These are phyloP conservation scores for Neocrepidodera transversa DNA, from an alignment of 2,888 invertebrate genomes.

Conservation along the genomic window DNA sequence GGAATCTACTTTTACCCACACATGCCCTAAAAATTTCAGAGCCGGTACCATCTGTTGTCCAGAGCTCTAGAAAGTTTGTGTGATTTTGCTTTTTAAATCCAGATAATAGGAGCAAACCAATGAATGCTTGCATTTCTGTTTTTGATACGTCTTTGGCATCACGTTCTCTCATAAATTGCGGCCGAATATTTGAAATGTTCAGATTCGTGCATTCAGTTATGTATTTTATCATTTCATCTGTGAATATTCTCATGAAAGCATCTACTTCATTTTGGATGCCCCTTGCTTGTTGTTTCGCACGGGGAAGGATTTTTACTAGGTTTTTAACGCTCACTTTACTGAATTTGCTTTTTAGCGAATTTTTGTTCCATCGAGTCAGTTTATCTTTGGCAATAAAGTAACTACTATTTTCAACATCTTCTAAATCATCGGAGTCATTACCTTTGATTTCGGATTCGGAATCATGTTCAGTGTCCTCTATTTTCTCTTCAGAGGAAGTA, in stretches of 20 bases:
- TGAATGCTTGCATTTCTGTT: conserved; percentile 39
- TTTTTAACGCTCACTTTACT: conserved; percentile 37
- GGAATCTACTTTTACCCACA: conserved; percentile 35
- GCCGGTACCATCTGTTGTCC: conserved; percentile 40
- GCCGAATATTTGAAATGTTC: conserved; percentile 33
- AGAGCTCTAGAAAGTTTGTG: conserved; percentile 41
- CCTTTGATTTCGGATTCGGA: conserved; percentile 15
- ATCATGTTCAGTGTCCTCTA: conserved; percentile 34
- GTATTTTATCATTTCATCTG: conserved; percentile 34
- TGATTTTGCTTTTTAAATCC: conserved; percentile 41
- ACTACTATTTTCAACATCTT: conserved; percentile 15
- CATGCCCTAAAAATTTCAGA: conserved; percentile 41
- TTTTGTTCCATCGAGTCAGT: conserved; percentile 33
- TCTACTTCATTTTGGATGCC: conserved; percentile 15
- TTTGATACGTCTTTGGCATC: conserved; percentile 37
- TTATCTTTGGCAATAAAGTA: conserved; percentile 25
- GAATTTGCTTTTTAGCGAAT: conserved; percentile 32
- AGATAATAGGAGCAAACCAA: conserved; percentile 36
- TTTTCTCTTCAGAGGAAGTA: conserved; percentile 34
- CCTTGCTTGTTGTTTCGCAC: conserved; percentile 21
- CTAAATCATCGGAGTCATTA: too few species aligned
- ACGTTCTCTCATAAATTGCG: conserved; percentile 31
- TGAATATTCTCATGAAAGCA: conserved; percentile 10
- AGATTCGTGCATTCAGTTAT: conserved; percentile 41
- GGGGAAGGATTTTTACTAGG: conserved; percentile 38